Conservation (phyloP, 2,888 invertebrate species). For the Hemistola chrysoprasaria region DNA sequence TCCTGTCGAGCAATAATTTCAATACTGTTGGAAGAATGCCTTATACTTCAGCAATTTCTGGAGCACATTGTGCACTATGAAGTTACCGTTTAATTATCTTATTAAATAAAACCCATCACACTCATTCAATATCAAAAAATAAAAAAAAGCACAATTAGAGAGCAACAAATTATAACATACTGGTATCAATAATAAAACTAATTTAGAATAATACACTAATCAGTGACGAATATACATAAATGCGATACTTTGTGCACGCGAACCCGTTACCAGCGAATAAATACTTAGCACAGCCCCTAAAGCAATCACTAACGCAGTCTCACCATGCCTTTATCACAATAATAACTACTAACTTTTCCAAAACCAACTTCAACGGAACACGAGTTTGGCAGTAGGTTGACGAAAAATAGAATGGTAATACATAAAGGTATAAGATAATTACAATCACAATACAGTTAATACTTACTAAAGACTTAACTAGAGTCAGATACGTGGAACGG, state of each 20-base stretch:
- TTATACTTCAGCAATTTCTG: background rate
- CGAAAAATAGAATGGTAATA: conserved; percentile 56
- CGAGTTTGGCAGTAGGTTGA: conserved; percentile 67
- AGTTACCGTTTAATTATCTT: background rate
- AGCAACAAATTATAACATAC: conserved; percentile 4
- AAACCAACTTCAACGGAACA: conserved; percentile 51
- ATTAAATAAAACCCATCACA: too few relatives aligned
- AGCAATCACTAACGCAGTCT: conserved; percentile 49
- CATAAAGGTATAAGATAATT: conserved; percentile 52
- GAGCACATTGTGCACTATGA: background rate
- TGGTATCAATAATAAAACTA: conserved; percentile 4
- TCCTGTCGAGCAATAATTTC: background rate
- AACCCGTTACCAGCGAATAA: conserved; percentile 34
- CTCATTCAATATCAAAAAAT: background rate
- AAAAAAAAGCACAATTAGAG: conserved; percentile 2
- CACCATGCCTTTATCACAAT: conserved; percentile 62
- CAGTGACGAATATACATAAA: conserved; percentile 24
- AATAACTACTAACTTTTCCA: conserved; percentile 34
- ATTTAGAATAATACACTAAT: conserved; percentile 25
- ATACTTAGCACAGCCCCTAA: conserved; percentile 52
- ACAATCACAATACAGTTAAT: conserved; percentile 79
- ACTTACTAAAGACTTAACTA: conserved; percentile 71
- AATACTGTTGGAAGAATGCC: conserved; percentile 2
- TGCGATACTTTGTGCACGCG: conserved; percentile 33
- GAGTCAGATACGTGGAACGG: conserved; percentile 60